Percentiles rank a stretch among this genome's conserved stretches.
phyloP scores from a whole-genome alignment of 1,140 invertebrate species.

The Drosophila lini region DNA sequence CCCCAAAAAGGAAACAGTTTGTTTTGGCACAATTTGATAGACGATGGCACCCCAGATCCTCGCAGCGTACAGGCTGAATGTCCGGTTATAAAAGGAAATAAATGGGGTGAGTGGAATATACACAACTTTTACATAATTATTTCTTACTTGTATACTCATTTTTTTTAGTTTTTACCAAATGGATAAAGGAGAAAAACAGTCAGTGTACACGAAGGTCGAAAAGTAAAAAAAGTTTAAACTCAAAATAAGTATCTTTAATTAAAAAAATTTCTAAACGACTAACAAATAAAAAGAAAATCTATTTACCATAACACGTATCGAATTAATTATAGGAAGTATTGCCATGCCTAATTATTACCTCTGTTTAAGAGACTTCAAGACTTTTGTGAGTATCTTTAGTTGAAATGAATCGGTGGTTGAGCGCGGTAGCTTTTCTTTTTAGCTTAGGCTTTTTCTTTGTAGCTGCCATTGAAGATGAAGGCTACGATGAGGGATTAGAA shows the following conservation, averaged over 20 bases:
- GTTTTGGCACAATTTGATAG: slow-evolving; percentile 97
- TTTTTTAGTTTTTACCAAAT: slow-evolving; percentile 43
- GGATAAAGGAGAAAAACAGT: slow-evolving; percentile 3
- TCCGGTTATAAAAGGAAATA: slow-evolving; percentile 96
- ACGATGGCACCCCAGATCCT: slow-evolving; percentile 94
- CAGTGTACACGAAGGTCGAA: background rate
- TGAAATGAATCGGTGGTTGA: background rate
- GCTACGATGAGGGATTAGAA: background rate
- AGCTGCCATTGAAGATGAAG: background rate
- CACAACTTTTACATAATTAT: background rate
- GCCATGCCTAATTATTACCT: background rate
- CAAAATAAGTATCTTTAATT: background rate
- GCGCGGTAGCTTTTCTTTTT: background rate
- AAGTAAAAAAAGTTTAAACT: background rate
- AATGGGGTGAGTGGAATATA: slow-evolving; percentile 89
- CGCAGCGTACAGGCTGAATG: slow-evolving; percentile 97
- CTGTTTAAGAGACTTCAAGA: background rate
- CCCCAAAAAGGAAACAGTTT: slow-evolving; percentile 95
- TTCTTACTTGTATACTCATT: background rate
- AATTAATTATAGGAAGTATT: background rate
- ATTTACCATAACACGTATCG: background rate
- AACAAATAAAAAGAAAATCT: background rate
- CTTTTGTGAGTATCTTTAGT: background rate
- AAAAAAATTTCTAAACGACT: background rate
- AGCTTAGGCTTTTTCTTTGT: background rate